phyloP scores from a whole-genome alignment of 2,888 invertebrate species.

The Calameuta pallipes region DNA sequence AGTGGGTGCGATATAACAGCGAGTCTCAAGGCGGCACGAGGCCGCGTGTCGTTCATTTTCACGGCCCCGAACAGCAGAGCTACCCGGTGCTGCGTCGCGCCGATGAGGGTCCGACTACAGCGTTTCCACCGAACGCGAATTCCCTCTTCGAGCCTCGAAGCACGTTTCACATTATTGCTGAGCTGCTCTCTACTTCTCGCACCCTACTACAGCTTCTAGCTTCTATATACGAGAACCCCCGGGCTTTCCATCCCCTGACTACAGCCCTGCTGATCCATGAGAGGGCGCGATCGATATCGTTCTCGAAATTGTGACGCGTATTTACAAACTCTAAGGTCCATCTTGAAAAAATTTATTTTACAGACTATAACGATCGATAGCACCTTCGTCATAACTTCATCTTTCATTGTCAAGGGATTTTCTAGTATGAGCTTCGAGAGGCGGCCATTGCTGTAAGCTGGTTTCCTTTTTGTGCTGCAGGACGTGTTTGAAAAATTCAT shows the following conservation, averaged over 20 bases:
- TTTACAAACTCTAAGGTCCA: slow-evolving; percentile 10
- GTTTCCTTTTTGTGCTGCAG: too few species aligned
- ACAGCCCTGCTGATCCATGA: not conserved
- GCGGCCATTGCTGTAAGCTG: not conserved
- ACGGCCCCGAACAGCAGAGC: slow-evolving; percentile 17
- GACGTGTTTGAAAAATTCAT: too few species aligned
- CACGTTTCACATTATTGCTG: slow-evolving; percentile 55
- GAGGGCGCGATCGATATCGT: not conserved
- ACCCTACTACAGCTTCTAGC: slow-evolving; percentile 19
- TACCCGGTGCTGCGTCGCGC: not conserved
- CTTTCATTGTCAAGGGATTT: not conserved
- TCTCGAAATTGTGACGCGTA: slow-evolving; percentile 33
- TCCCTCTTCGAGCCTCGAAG: slow-evolving; percentile 51
- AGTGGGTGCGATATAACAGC: slow-evolving; percentile 25
- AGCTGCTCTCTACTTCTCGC: slow-evolving; percentile 31
- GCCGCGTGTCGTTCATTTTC: slow-evolving; percentile 33
- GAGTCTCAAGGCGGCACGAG: slow-evolving; percentile 25
- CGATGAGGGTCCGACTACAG: not conserved
- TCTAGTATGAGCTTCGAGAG: not conserved
- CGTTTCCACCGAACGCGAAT: slow-evolving; percentile 41
- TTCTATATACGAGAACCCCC: not conserved
- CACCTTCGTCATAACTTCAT: not conserved
- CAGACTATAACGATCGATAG: not conserved
- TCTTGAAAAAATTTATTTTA: not conserved
- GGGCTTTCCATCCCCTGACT: not conserved